Conservation (phyloP, 2,113 vertebrate genomes). For the Nothocercus julius region DNA sequence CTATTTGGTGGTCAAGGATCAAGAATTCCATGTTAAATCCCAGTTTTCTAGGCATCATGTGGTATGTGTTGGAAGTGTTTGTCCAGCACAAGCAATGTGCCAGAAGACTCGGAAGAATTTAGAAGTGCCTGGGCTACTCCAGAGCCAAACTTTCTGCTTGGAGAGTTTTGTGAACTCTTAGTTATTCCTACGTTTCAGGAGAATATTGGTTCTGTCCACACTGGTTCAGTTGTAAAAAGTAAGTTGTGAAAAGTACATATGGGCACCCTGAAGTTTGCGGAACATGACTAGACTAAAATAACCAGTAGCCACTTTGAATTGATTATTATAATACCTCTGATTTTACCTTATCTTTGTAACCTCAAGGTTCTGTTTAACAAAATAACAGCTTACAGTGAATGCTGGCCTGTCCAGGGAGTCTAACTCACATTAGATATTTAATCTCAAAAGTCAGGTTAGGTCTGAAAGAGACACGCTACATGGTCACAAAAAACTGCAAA, state of each 20-base stretch:
- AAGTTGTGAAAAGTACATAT: not conserved
- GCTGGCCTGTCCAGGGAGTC: not conserved
- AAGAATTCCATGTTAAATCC: not conserved
- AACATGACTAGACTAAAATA: not conserved
- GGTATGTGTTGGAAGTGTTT: fast-evolving
- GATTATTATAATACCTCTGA: not conserved
- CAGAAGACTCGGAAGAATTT: not conserved
- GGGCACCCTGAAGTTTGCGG: not conserved
- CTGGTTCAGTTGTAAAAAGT: not conserved
- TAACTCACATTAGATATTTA: not conserved
- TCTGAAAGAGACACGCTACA: not conserved
- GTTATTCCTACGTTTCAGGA: fast-evolving
- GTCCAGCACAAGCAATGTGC: not conserved
- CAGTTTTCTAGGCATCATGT: not conserved
- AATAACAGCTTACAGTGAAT: not conserved
- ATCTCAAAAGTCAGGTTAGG: not conserved
- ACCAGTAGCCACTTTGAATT: not conserved
- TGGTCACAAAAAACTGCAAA: not conserved
- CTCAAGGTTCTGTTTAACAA: not conserved
- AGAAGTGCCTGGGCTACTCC: not conserved
- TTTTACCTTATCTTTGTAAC: not conserved
- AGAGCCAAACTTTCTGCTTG: not conserved
- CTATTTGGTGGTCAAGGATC: not conserved
- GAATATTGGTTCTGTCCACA: not conserved
- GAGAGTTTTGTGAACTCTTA: not conserved